A percentile compares a stretch with the other conserved stretches of the same genome.
phyloP scores from a whole-genome alignment of 35 echinoderm and acorn worm genomes.

The Anneissia japonica region DNA sequence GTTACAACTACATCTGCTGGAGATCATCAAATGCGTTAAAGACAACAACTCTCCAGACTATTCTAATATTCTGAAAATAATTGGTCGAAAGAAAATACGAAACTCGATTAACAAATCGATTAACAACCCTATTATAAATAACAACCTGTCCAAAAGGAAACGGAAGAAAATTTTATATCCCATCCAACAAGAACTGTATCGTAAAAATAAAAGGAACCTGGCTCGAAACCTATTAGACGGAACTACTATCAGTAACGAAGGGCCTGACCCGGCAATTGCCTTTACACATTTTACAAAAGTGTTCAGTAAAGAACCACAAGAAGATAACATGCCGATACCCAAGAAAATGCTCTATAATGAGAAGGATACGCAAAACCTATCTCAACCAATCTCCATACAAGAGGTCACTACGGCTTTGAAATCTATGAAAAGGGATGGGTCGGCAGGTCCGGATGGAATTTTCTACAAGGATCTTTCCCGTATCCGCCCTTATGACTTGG shows the following conservation, averaged over 20 bases:
- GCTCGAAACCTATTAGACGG: neutral
- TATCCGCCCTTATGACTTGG: neutral
- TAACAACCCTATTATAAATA: no score
- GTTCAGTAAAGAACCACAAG: neutral
- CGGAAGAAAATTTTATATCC: neutral
- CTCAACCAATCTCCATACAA: neutral
- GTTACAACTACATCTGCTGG: no score
- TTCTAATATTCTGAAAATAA: no score
- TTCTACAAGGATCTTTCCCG: neutral
- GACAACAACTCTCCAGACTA: no score
- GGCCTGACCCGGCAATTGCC: neutral
- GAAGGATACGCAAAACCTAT: neutral
- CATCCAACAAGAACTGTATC: neutral
- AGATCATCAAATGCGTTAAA: no score
- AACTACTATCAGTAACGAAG: neutral
- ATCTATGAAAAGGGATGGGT: conserved; percentile 10
- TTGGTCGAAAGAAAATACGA: no score
- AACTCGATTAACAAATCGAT: no score
- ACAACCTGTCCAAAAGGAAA: no score
- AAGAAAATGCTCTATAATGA: neutral
- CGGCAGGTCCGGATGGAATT: conserved; percentile 6
- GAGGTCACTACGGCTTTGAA: conserved; percentile 3
- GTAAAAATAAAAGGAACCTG: neutral
- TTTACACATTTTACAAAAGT: neutral
- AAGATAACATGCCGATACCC: neutral